Evolutionary conservation across 2,797 vertebrate species (phyloP), one percentile per base, ranked within the genome.

Genomic region (Rhyacichthys aspro): DNA sequence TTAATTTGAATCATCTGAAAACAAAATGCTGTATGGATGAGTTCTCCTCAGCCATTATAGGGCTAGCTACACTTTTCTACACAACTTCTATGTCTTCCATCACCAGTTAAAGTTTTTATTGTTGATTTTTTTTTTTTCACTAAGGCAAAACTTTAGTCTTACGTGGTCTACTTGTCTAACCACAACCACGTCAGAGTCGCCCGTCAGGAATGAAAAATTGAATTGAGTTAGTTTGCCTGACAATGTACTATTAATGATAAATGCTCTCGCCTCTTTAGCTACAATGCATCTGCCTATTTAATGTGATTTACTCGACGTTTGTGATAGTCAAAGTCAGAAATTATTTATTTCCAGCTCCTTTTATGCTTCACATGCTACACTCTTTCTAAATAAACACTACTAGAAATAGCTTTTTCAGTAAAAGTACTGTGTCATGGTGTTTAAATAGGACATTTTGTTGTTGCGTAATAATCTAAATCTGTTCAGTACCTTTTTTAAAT

Each of bases 381-480:
- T 36, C 3, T 16, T 9, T 52, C 15, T 17, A 37, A 10, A 18
- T 11, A 37, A 52, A 37, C 17, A 23, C 16, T 55, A 41, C 12
- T 43, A 62, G n/a, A 15, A 59, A 68, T 36, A 14, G 43, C 46
- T 60, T 48, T 62, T 62, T 12, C 12, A 7, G 43, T 43, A 38
- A 58, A 62, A 63, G 47, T 36, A 32, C 15, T 19, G 18, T 50
- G 70, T 72, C 60, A 50, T 34, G 54, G 37, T 58, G 45, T 79
- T 64, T 67, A 75, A 71, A 74, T 75, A 42, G 56, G 69, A 64
- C 44, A 37, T 57, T 59, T 60, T 59, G 41, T 50, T 54, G 37
- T 79, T 72, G 45, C 9, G 17, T 54, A 66, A 74, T 44, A 69
- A 71, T 46, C 53, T 60, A 55, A 77, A 76, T 60, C 55, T 70